Evolutionary conservation across 2,888 invertebrate species (phyloP), one percentile per base, ranked within the genome.

Genomic region (Pelosia muscerda): DNA sequence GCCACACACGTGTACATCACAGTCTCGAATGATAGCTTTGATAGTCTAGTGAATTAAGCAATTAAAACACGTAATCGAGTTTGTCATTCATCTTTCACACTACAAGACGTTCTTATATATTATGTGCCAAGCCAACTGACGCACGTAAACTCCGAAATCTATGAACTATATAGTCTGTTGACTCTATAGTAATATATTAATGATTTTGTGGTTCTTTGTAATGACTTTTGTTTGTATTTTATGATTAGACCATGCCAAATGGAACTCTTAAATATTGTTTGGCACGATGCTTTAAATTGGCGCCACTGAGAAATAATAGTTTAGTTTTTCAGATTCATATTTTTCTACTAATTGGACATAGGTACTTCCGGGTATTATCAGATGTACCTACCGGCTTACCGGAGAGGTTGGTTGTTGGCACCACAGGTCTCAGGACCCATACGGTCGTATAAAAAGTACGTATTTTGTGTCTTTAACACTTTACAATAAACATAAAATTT

Each of bases 91-190:
- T 59, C 28, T 26, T 49, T 54, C 34, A 34, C 15, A 63, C 31
- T 8, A 58, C 23, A 59, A 58, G 23, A 60, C 54, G 26, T 53
- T 42, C 38, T 22, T 64, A 57, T n/a, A 9, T 15, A 26, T 53
- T 15, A 26, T 53, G 49, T 62, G 61, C 61, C 49, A 53, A 62
- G 61, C 61, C 49, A 53, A 62, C 22, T 62, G 61, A 62, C 61
- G 61, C 49, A 49, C 26, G 8, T 53, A 55, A 25, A 56, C 56
- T 34, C n/a, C 13, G n/a, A 64, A n/a, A 49, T 61, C 28, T 61
- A 15, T 53, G 5, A 22, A n/a, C n/a, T 53, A n/a, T n/a, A n/a
- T n/a, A n/a, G n/a, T n/a, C n/a, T n/a, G n/a, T n/a, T n/a, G n/a
- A n/a, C n/a, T n/a, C n/a, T n/a, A 53, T 23, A 38, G 59, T 59